Evolutionary conservation across 2,888 invertebrate species (phyloP), one percentile per base, ranked within the genome.

Genomic region (Patella depressa): DNA sequence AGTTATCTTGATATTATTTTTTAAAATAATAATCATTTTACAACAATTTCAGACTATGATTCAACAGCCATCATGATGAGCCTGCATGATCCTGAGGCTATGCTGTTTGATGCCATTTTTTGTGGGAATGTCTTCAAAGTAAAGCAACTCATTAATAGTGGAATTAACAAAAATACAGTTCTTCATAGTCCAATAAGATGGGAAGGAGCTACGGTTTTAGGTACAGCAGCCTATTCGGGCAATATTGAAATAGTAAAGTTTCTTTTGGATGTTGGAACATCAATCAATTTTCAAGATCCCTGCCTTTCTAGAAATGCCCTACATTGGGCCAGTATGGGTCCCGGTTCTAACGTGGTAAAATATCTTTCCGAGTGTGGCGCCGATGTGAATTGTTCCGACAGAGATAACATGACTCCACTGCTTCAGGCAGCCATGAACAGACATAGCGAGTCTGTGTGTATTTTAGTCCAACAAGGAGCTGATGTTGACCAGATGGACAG

Each of bases 251-350:
- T 86, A 9, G 75, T 86, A 14, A 45, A 81, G 24, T 85, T 80
- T 65, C 72, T 86, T 11, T 71, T 87, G 5, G 78, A 82, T 45
- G 72, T 73, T 7, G 82, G 83, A 7, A 76, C 83, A 14, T 79
- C 83, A 9, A 75, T 86, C 17, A 87, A 86, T 69, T 82, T 82
- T 55, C 77, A 78, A 34, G 86, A 87, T 59, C 85, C 86, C 0
- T 81, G 81, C 53, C 76, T 83, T 45, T 79, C 82, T 11, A 79
- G 87, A 14, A 86, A 73, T 53, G 85, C 88, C 0, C 81, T 88
- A 1, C 88, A 88, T 75, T 87, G 87, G 87, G 85, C 87, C 1
- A 84, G 87, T 72, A 82, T 85, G 71, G 85, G 84, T 9, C 76
- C 75, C 2, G 79, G 79, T 15, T 29, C 76, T 0, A 80, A 78